These are phyloP conservation scores for Atherix ibis DNA, from an alignment of 2,888 invertebrate species.

Conservation along the genomic window DNA sequence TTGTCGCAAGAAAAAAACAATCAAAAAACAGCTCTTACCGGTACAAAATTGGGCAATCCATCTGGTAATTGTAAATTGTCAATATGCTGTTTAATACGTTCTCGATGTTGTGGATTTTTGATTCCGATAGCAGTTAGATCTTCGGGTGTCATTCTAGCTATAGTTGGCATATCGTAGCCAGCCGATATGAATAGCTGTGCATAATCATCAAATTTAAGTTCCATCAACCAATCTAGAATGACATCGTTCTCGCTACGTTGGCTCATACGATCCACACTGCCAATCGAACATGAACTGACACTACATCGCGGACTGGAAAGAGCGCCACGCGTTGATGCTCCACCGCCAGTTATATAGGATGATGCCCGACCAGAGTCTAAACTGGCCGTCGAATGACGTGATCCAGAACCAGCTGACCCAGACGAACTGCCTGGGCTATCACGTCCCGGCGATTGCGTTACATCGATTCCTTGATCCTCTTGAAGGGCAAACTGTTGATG, in stretches of 20 bases:
- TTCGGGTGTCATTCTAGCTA: constrained; percentile 98
- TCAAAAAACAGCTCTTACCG: constrained; percentile 39
- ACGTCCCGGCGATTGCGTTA: constrained; percentile 83
- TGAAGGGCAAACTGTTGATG: constrained; percentile 68
- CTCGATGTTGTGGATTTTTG: constrained; percentile 93
- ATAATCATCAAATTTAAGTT: constrained; percentile 88
- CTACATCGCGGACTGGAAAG: constrained; percentile 51
- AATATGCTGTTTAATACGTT: constrained; percentile 90
- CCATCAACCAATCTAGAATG: constrained; percentile 85
- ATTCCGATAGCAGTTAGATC: constrained; percentile 79
- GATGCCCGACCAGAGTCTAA: constrained; percentile 87
- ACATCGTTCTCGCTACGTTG: constrained; percentile 75
- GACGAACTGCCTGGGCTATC: constrained; percentile 84
- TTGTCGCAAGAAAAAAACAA: too few relatives aligned
- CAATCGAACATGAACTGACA: constrained; percentile 62
- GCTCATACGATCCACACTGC: constrained; percentile 57
- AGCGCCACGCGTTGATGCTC: constrained; percentile 33
- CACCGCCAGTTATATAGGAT: constrained; percentile 43
- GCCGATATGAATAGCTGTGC: constrained; percentile 83
- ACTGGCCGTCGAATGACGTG: constrained; percentile 71
- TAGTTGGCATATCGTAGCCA: constrained; percentile 94
- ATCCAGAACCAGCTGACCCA: constrained; percentile 73
- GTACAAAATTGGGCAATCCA: constrained; percentile 87
- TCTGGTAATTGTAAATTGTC: constrained; percentile 86
- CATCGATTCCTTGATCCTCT: constrained; percentile 78